Evolutionary conservation across 2,797 vertebrate species (phyloP).

Genomic region (Poliocrania exsul): DNA sequence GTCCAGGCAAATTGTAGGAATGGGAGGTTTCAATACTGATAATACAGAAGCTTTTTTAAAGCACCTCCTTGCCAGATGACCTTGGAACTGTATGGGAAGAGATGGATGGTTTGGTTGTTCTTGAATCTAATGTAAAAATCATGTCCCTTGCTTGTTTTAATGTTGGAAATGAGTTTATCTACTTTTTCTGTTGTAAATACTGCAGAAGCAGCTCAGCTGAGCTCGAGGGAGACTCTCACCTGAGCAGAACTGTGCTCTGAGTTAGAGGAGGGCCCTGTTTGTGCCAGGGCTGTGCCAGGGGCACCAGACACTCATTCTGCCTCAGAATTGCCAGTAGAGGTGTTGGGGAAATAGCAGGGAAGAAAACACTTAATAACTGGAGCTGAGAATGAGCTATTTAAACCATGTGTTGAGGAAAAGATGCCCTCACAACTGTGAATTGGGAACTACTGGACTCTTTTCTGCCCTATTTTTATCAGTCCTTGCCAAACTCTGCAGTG

Average conservation of each 20-base stretch:
- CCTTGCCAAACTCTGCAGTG: neutral
- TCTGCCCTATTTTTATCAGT: neutral
- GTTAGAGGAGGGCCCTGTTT: neutral
- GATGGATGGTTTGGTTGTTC: neutral
- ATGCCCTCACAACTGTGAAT: neutral
- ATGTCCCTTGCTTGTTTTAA: neutral
- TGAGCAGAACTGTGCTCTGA: neutral
- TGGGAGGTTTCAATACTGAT: neutral
- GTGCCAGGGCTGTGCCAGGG: neutral
- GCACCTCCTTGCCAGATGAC: neutral
- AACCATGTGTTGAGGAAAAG: neutral
- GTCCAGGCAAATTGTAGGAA: neutral
- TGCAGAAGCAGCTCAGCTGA: neutral
- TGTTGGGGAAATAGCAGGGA: neutral
- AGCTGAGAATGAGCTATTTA: neutral
- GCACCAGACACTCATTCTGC: neutral
- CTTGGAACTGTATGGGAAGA: neutral
- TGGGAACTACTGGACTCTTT: neutral
- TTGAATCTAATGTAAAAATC: neutral
- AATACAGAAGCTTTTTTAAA: neutral
- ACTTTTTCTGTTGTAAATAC: neutral
- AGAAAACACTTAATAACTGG: neutral
- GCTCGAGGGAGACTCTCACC: neutral
- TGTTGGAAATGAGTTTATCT: neutral
- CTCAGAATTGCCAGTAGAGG: neutral